Conservation (phyloP, 2,113 vertebrate species). For the Danionella cerebrum region DNA sequence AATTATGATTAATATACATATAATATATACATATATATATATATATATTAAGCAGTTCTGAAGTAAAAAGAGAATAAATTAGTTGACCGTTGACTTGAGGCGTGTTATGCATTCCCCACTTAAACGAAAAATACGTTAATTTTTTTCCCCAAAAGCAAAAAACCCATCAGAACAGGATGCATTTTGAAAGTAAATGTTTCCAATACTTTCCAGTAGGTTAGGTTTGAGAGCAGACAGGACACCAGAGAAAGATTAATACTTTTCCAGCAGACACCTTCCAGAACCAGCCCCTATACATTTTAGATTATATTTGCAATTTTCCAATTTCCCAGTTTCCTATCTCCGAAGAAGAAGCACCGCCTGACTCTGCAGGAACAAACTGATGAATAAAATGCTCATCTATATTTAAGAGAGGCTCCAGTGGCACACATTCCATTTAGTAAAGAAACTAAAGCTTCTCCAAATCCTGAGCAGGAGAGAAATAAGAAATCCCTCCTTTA, state of each 20-base stretch:
- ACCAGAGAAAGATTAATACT: background rate
- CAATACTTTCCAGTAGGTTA: background rate
- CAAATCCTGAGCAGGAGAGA: background rate
- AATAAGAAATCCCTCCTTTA: background rate
- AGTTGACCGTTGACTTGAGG: no score
- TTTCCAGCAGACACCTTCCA: background rate
- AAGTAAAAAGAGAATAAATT: no score
- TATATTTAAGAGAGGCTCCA: background rate
- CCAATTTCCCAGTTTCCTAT: conserved; percentile 10
- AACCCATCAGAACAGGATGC: no score
- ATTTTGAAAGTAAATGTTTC: no score
- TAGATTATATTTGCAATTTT: conserved; percentile 23
- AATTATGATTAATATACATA: no score
- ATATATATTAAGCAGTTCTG: no score
- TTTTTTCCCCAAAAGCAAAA: no score
- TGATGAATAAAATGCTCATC: conserved; percentile 13
- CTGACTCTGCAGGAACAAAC: conserved; percentile 21
- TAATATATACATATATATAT: no score
- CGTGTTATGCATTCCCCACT: no score
- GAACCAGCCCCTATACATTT: background rate
- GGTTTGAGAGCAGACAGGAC: background rate
- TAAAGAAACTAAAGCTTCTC: background rate
- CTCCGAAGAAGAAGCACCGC: background rate
- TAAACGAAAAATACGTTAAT: no score
- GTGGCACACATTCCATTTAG: background rate